Conservation (phyloP, 2,888 invertebrate species). For the Mesorhabditis belari region DNA sequence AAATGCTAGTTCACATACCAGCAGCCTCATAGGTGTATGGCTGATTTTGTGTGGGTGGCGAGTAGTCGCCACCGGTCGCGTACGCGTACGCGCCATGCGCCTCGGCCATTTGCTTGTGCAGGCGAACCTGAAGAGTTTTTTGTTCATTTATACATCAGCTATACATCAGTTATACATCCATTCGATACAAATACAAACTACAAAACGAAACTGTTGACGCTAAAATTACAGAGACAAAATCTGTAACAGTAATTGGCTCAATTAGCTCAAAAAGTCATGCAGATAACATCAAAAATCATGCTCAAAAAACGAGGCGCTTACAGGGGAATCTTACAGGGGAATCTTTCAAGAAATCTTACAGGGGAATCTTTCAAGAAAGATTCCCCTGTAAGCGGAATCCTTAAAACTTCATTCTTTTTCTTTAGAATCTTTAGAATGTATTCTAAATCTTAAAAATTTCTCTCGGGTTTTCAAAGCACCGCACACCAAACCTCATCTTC, state of each 20-base stretch:
- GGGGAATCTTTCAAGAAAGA: no score
- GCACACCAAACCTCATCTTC: slow-evolving; percentile 84
- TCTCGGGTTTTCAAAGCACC: neutral
- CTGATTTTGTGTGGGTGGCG: slow-evolving; percentile 21
- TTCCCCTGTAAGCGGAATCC: no score
- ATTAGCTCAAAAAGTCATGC: neutral
- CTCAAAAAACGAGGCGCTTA: no score
- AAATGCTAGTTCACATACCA: neutral
- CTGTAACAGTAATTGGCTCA: neutral
- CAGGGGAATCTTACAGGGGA: neutral
- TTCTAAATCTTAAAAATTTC: neutral
- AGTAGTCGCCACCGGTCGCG: slow-evolving; percentile 24
- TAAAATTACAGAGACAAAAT: no score
- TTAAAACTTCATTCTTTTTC: no score
- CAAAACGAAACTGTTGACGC: no score
- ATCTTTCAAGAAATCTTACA: neutral
- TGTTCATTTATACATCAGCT: no score
- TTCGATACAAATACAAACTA: no score
- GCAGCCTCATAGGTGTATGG: slow-evolving; percentile 2
- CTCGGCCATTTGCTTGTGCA: slow-evolving; percentile 44
- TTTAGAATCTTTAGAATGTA: neutral
- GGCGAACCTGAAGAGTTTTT: slow-evolving; percentile 42
- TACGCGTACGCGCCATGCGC: slow-evolving; percentile 12
- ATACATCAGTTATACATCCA: no score
- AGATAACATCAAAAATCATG: neutral